phyloP scores from a whole-genome alignment of 2,888 invertebrate genomes.

The Thumatha senex region DNA sequence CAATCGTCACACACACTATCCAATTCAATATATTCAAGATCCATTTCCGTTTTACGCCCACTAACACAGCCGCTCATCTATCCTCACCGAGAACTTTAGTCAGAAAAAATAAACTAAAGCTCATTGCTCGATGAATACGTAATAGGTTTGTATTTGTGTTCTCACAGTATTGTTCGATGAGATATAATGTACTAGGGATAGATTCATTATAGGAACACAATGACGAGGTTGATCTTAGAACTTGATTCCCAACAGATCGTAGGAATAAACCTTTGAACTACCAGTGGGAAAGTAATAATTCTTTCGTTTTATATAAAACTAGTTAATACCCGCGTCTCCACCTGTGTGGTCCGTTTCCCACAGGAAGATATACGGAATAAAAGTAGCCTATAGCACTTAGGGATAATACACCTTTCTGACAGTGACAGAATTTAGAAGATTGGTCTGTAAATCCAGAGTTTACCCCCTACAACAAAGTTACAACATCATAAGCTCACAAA shows the following conservation, averaged over 20 bases:
- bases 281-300: neutral
- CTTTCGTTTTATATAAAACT: too few species aligned
- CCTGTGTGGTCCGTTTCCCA: too few species aligned
- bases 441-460: too few species aligned
- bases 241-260: neutral
- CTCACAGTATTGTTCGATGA: conserved; percentile 47
- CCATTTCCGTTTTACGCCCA: conserved; percentile 65
- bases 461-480: too few species aligned
- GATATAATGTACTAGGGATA: conserved; percentile 30
- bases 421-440: too few species aligned
- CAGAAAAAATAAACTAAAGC: conserved; percentile 63
- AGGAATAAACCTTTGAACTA: neutral
- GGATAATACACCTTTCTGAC: too few species aligned
- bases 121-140: conserved; percentile 63
- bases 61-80: conserved; percentile 56
- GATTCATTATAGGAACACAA: conserved; percentile 25
- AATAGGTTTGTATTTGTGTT: conserved; percentile 48
- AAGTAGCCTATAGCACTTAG: too few species aligned
- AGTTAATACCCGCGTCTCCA: too few species aligned
- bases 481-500: too few species aligned
- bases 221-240: conserved; percentile 5
- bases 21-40: conserved; percentile 73
- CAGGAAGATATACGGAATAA: too few species aligned
- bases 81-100: conserved; percentile 47
- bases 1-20: conserved; percentile 55